phyloP scores from a whole-genome alignment of 1,140 invertebrate species.

The Drosophila santomea region DNA sequence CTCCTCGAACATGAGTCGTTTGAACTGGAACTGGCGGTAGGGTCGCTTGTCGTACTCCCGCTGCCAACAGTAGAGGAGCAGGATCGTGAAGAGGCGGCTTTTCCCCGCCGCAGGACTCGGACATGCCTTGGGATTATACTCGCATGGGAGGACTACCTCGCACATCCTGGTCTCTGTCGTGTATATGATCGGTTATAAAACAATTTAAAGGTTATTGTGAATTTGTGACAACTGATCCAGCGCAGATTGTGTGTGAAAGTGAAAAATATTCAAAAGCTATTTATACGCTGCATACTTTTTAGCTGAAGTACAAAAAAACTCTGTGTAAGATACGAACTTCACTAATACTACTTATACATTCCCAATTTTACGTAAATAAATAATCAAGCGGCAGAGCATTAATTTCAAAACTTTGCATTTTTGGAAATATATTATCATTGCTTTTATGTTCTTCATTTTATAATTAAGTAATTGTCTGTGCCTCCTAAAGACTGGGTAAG shows the following conservation, averaged over 20 bases:
- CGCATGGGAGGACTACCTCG: slow-evolving; percentile 42
- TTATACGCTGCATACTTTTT: slow-evolving; percentile 19
- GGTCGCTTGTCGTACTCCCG: slow-evolving; percentile 78
- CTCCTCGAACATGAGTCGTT: slow-evolving; percentile 61
- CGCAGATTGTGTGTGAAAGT: not conserved
- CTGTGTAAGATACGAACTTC: not conserved
- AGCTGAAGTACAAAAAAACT: not conserved
- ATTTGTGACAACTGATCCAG: slow-evolving; percentile 25
- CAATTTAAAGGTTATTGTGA: slow-evolving; percentile 1
- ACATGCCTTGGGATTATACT: slow-evolving; percentile 6
- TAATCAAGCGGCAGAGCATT: too few relatives aligned
- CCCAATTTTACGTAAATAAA: too few relatives aligned
- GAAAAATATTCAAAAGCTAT: not conserved
- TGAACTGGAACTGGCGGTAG: slow-evolving; percentile 61
- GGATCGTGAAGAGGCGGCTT: slow-evolving; percentile 33
- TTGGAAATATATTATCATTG: too few relatives aligned
- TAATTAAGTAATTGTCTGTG: too few relatives aligned
- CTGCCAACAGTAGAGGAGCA: slow-evolving; percentile 75
- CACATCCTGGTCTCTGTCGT: slow-evolving; percentile 40
- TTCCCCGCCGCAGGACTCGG: not conserved
- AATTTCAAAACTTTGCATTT: too few relatives aligned
- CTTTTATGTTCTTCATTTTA: too few relatives aligned
- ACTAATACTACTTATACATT: too few relatives aligned
- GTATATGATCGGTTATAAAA: slow-evolving; percentile 1
- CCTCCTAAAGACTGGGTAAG: too few relatives aligned